A percentile compares a stretch with the other conserved stretches of the same genome.
Conservation (phyloP, 1,140 invertebrate genomes). For the Pseudomyrmex gracilis region DNA sequence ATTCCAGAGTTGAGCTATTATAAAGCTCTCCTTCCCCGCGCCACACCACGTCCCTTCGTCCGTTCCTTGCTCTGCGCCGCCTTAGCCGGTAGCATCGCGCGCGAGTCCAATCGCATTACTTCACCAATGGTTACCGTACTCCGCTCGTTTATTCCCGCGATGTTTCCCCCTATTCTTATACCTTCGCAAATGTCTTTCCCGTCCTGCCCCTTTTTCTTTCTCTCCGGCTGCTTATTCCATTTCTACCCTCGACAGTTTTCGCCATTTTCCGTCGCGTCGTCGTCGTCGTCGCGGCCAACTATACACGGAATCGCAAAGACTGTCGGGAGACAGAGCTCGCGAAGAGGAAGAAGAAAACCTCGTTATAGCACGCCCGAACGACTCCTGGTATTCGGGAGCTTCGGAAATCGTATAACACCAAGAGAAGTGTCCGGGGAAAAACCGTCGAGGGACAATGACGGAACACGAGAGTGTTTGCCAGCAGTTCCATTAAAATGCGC, state of each 20-base stretch:
- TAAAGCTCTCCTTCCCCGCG: slow-evolving; percentile 70
- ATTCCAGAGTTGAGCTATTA: slow-evolving; percentile 79
- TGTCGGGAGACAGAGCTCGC: not conserved
- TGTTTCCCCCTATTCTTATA: slow-evolving; percentile 4
- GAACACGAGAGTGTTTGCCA: not conserved
- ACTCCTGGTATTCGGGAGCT: slow-evolving; percentile 3
- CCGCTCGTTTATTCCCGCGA: slow-evolving; percentile 26
- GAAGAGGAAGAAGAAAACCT: not conserved
- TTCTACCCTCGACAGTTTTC: not conserved
- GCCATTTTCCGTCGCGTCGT: not conserved
- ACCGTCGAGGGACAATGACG: not conserved
- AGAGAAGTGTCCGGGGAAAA: not conserved
- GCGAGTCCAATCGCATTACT: slow-evolving; percentile 61
- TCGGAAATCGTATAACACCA: not conserved
- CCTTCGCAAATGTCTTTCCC: slow-evolving; percentile 14
- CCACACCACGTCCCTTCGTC: slow-evolving; percentile 43
- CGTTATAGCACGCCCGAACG: not conserved
- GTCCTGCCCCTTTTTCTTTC: not conserved
- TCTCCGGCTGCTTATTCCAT: not conserved
- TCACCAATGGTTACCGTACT: slow-evolving; percentile 45
- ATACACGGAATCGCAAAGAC: not conserved
- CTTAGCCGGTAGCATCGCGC: slow-evolving; percentile 9
- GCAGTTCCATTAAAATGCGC: slow-evolving; percentile 30
- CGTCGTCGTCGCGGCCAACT: not conserved
- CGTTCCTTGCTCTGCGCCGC: slow-evolving; percentile 10